A percentile compares a stretch with the other conserved stretches of the same genome.
phyloP scores from a whole-genome alignment of 2,888 invertebrate genomes.

The Terebella lapidaria region DNA sequence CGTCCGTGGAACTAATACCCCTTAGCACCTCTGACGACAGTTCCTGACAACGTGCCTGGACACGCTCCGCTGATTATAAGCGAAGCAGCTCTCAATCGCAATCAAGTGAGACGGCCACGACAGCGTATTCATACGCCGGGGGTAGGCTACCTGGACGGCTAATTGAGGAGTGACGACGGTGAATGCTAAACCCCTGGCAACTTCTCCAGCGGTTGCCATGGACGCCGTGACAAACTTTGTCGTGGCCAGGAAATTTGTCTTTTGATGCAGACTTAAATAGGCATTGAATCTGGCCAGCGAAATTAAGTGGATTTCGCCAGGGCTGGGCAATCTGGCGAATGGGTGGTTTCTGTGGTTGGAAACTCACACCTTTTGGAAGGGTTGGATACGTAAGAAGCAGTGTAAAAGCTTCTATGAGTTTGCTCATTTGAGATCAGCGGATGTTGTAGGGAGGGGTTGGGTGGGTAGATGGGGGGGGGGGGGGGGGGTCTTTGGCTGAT shows the following conservation, averaged over 20 bases:
- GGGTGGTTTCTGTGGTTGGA: not conserved
- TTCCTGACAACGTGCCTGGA: not conserved
- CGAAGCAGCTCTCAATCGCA: not conserved
- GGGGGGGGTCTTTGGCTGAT: too few relatives aligned
- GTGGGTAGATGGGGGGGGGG: not conserved
- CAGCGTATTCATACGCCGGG: not conserved
- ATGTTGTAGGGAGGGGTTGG: not conserved
- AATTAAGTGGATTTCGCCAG: not conserved
- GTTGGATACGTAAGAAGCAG: not conserved
- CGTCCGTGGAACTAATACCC: not conserved
- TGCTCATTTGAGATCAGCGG: not conserved
- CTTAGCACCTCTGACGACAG: not conserved
- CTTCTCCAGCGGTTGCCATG: not conserved
- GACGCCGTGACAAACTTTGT: not conserved
- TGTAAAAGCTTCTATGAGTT: not conserved
- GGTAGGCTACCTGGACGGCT: not conserved
- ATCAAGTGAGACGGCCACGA: not conserved
- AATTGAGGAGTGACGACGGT: too few relatives aligned
- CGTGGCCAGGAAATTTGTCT: not conserved
- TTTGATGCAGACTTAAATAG: not conserved
- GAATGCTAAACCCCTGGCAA: too few relatives aligned
- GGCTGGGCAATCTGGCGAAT: not conserved
- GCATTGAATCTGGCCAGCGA: not conserved
- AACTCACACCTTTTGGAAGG: too few relatives aligned
- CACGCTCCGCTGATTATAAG: not conserved